Percentiles rank a stretch among this genome's conserved stretches.
These are phyloP conservation scores for Glyptemys insculpta DNA, from an alignment of 2,797 vertebrate species.

Conservation along the genomic window DNA sequence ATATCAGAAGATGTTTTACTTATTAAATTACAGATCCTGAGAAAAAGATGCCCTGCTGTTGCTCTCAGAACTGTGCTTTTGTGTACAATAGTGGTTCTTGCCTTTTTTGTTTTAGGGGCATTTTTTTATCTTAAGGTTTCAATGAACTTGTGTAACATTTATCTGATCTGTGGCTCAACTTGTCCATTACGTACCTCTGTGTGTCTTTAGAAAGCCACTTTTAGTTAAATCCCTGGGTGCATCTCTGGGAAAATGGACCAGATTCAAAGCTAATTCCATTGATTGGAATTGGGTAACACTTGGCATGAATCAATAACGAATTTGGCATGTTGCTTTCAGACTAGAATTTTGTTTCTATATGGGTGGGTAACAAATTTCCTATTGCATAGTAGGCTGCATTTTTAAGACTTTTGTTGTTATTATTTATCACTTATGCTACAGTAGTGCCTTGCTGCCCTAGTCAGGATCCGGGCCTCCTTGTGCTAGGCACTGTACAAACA, in stretches of 20 bases:
- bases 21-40: not conserved
- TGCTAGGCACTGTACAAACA: not conserved
- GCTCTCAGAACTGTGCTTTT: not conserved
- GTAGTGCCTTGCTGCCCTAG: not conserved
- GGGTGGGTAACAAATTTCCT: not conserved
- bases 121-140: not conserved
- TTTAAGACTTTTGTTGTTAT: not conserved
- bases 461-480: not conserved
- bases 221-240: not conserved
- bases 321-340: not conserved
- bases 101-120: not conserved
- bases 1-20: not conserved
- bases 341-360: not conserved
- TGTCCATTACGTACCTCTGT: not conserved
- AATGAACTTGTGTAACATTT: not conserved
- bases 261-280: not conserved
- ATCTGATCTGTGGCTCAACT: not conserved
- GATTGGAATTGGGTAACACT: not conserved
- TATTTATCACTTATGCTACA: not conserved
- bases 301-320: not conserved
- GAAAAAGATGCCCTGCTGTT: not conserved
- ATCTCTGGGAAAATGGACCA: not conserved
- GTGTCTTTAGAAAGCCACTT: not conserved
- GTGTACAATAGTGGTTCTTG: not conserved
- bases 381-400: not conserved